phyloP scores from a whole-genome alignment of 37 sponge, comb jelly and placozoan genomes.

The Oscarella lobularis region DNA sequence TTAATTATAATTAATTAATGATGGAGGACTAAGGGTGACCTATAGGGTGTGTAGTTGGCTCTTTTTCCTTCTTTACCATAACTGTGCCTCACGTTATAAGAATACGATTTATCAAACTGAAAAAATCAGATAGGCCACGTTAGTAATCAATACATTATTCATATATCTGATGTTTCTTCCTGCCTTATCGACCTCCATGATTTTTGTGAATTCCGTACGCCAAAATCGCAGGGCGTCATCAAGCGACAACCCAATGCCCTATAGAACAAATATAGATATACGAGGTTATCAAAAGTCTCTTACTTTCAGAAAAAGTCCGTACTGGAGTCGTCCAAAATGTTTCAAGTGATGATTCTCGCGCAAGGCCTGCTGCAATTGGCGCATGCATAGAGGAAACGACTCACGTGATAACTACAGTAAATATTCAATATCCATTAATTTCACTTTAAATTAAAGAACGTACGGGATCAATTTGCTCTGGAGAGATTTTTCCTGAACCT shows the following conservation, averaged over 20 bases:
- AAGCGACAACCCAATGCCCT: constrained; percentile 40
- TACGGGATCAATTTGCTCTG: too few relatives aligned
- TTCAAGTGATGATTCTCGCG: constrained; percentile 75
- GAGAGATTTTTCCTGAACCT: too few relatives aligned
- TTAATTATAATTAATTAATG: not conserved
- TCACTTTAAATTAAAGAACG: too few relatives aligned
- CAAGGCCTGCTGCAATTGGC: constrained; percentile 67
- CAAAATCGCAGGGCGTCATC: constrained; percentile 80
- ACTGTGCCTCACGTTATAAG: constrained; percentile 81
- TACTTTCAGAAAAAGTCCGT: constrained; percentile 86
- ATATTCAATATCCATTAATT: too few relatives aligned
- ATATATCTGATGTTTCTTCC: not conserved
- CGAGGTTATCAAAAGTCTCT: too few relatives aligned
- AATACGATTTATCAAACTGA: constrained; percentile 88
- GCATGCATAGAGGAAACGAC: constrained; percentile 92
- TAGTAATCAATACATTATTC: not conserved
- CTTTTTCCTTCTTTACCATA: constrained; percentile 94
- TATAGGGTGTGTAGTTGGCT: constrained; percentile 81
- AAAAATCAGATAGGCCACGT: not conserved
- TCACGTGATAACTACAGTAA: constrained; percentile 41
- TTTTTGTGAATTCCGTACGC: constrained; percentile 67
- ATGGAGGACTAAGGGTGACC: constrained; percentile 7
- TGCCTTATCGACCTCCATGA: constrained; percentile 75
- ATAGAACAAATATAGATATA: not conserved
- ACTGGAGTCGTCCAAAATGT: constrained; percentile 86